Evolutionary conservation across 2,113 vertebrate genomes (phyloP).

Genomic region (Pedionomus torquatus): DNA sequence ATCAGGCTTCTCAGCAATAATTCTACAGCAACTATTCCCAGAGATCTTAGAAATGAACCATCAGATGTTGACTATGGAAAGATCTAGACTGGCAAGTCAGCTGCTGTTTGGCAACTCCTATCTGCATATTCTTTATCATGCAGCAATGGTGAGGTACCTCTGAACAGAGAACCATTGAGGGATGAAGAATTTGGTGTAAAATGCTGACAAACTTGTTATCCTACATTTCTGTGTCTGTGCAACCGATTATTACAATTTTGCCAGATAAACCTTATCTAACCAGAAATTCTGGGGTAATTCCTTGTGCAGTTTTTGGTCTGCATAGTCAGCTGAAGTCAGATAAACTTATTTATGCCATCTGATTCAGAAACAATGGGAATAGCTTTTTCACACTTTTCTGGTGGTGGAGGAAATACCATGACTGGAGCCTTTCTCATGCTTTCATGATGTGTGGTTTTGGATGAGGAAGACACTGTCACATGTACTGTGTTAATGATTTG

Average conservation of each 20-base stretch:
- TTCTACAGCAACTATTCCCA: neutral
- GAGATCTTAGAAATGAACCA: neutral
- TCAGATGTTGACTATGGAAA: neutral
- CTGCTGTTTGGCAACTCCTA: neutral
- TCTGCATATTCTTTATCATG: neutral
- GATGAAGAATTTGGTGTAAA: neutral
- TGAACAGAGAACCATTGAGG: neutral
- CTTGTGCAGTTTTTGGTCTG: neutral
- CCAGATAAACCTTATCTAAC: neutral
- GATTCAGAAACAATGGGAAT: neutral
- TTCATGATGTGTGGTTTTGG: neutral
- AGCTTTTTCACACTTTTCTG: neutral
- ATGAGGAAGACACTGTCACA: neutral
- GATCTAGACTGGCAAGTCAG: neutral
- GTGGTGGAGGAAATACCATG: neutral
- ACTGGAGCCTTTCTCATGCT: neutral
- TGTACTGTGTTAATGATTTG: constrained; percentile 26
- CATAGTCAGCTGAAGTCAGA: neutral
- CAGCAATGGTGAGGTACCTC: neutral
- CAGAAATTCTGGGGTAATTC: neutral
- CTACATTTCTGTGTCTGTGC: neutral
- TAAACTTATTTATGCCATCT: neutral
- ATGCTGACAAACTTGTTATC: neutral
- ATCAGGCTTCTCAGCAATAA: neutral
- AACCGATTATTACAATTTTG: neutral